These are phyloP conservation scores for Sebastes cheni DNA, from an alignment of 2,797 vertebrate genomes.

Conservation along the genomic window DNA sequence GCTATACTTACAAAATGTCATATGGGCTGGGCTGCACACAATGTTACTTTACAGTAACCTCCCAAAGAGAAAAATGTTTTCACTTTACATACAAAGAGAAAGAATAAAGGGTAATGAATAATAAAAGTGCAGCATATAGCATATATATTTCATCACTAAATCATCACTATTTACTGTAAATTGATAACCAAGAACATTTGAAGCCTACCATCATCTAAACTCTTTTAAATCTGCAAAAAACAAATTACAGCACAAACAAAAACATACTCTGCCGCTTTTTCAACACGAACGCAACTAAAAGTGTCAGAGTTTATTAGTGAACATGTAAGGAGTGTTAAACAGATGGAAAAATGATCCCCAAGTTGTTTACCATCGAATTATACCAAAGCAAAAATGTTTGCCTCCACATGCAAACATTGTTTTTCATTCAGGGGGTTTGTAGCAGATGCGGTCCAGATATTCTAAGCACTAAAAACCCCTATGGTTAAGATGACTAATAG, in stretches of 20 bases:
- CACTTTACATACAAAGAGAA: background rate
- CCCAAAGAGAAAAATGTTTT: background rate
- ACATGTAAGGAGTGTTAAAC: background rate
- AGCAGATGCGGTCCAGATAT: background rate
- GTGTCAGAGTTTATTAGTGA: background rate
- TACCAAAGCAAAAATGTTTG: background rate
- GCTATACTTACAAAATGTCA: background rate
- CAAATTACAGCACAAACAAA: background rate
- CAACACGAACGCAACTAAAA: background rate
- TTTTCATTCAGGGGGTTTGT: background rate
- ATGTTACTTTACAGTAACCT: background rate
- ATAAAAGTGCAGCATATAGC: background rate
- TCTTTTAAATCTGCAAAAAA: background rate
- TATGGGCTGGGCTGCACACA: no score
- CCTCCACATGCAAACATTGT: no score
- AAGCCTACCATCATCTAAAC: background rate
- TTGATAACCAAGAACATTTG: background rate
- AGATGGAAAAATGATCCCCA: background rate
- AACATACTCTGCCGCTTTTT: background rate
- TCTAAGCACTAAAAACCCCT: background rate
- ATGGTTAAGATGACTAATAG: background rate
- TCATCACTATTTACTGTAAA: no score
- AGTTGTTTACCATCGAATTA: background rate
- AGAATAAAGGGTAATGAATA: background rate
- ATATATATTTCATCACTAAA: background rate